Evolutionary conservation across 2,113 vertebrate species (phyloP).

Genomic region (Psilopogon haemacephalus): DNA sequence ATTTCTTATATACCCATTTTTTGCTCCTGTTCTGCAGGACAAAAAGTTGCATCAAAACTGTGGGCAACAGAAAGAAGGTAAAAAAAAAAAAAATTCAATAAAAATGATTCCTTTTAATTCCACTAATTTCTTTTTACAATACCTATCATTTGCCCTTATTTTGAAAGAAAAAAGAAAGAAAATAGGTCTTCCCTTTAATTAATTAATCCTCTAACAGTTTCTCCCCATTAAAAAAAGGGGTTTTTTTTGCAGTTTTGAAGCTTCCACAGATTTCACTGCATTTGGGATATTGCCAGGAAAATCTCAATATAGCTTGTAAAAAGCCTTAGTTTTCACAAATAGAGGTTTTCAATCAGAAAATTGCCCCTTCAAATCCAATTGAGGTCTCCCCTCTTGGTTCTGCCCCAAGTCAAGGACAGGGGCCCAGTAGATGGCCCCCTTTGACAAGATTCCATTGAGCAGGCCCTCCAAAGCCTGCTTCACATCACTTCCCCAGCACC

Average conservation of each 20-base stretch:
- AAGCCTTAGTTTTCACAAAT: background rate
- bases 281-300: background rate
- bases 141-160: background rate
- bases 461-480: background rate
- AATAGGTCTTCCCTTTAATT: background rate
- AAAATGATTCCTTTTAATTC: background rate
- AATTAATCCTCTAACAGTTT: background rate
- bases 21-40: background rate
- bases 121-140: background rate
- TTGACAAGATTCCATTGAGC: background rate
- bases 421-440: slow-evolving; percentile 65
- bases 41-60: background rate
- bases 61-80: background rate
- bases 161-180: background rate
- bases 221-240: background rate
- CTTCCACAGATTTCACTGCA: background rate
- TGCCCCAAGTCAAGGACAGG: background rate
- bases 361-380: background rate
- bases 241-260: background rate
- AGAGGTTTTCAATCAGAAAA: background rate
- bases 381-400: background rate
- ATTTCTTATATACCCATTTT: background rate
- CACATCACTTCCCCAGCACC: background rate
- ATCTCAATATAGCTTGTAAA: background rate
- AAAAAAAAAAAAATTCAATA: background rate